Conservation (phyloP, 2,113 vertebrate species). For the Tinamus guttatus region DNA sequence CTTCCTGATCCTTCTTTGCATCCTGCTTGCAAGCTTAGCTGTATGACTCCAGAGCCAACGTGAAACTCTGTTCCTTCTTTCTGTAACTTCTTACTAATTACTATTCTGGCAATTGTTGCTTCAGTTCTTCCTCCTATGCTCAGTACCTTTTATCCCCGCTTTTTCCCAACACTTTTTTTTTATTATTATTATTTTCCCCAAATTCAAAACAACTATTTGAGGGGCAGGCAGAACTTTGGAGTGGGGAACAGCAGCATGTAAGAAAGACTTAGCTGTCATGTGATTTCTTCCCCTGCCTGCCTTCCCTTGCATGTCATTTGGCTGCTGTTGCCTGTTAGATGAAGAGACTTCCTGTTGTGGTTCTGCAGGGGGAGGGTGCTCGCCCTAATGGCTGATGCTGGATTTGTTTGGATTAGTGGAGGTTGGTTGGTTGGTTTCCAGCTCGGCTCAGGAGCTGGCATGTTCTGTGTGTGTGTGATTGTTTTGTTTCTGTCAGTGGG, state of each 20-base stretch:
- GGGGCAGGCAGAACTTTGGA: background rate
- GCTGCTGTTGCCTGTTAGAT: conserved; percentile 52
- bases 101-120: background rate
- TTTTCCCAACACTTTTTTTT: background rate
- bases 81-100: background rate
- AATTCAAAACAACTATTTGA: background rate
- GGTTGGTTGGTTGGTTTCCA: conserved; percentile 62
- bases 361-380: conserved; percentile 34
- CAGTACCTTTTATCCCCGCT: background rate
- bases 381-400: conserved; percentile 5
- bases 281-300: conserved; percentile 18
- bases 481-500: conserved; percentile 38
- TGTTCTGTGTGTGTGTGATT: conserved; percentile 19
- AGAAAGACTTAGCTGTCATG: conserved; percentile 41
- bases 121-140: background rate
- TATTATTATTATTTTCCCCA: no score
- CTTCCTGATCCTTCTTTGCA: background rate
- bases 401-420: conserved; percentile 71
- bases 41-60: background rate
- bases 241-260: background rate
- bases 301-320: conserved; percentile 51
- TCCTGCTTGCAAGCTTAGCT: background rate
- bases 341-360: conserved; percentile 72
- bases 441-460: conserved; percentile 31
- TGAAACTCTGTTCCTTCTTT: background rate